phyloP scores from a whole-genome alignment of 2,113 vertebrate species.

The Nycticebus coucang region DNA sequence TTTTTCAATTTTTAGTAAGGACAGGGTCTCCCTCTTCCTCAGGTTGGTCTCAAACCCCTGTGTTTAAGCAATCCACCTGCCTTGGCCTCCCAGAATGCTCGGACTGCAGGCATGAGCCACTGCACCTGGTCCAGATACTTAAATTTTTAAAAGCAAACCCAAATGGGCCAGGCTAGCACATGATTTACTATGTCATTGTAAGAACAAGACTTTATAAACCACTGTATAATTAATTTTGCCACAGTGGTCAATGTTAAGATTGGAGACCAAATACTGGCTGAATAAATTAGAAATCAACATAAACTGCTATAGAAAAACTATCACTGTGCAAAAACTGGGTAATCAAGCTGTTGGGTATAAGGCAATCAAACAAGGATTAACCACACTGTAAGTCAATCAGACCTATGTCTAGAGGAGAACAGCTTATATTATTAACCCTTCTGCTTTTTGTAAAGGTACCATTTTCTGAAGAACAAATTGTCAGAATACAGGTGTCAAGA shows the following conservation, averaged over 20 bases:
- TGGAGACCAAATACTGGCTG: neutral
- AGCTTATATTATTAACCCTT: neutral
- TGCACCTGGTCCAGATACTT: neutral
- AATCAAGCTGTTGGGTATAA: conserved; percentile 9
- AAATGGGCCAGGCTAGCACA: neutral
- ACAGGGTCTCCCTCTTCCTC: too few relatives aligned
- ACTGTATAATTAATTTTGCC: neutral
- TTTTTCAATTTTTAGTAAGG: too few relatives aligned
- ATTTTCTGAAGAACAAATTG: conserved; percentile 5
- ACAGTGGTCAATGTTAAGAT: neutral
- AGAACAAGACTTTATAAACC: conserved; percentile 2
- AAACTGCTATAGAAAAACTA: neutral
- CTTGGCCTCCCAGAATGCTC: too few relatives aligned
- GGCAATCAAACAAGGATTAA: conserved; percentile 18
- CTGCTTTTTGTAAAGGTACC: neutral
- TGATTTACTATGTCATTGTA: neutral
- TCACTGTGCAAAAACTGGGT: neutral
- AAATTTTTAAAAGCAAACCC: conserved; percentile 21
- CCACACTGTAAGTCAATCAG: neutral
- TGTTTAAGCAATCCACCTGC: too few relatives aligned
- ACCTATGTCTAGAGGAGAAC: neutral
- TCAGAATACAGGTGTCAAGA: neutral
- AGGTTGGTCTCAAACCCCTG: too few relatives aligned
- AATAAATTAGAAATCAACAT: conserved; percentile 21
- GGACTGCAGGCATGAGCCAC: too few relatives aligned